Evolutionary conservation across 2,113 vertebrate genomes (phyloP).

Genomic region (Prionailurus bengalensis): DNA sequence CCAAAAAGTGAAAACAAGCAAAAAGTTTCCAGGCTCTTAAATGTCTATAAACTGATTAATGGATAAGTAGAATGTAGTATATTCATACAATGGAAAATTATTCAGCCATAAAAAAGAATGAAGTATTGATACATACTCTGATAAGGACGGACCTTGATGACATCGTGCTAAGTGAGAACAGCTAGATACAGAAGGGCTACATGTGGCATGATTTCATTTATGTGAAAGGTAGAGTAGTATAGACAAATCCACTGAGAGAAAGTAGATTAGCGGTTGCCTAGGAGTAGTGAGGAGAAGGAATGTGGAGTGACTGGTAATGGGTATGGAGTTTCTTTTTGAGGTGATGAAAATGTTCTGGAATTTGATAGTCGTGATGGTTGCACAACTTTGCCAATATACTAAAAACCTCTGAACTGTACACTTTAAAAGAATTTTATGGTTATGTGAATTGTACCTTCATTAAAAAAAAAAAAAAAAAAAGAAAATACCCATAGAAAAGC

Average conservation of each 20-base stretch:
- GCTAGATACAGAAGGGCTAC: neutral
- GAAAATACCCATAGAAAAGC: neutral
- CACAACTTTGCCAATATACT: neutral
- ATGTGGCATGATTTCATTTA: neutral
- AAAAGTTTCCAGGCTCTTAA: neutral
- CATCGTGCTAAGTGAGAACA: neutral
- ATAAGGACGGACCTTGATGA: neutral
- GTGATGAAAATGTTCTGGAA: neutral
- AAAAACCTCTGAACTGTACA: neutral
- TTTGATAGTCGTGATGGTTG: neutral
- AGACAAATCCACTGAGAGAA: neutral
- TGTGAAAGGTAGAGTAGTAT: neutral
- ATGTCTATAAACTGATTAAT: neutral
- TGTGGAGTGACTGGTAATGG: neutral
- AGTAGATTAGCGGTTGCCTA: neutral
- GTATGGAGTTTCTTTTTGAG: neutral
- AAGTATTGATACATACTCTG: neutral
- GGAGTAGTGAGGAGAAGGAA: neutral
- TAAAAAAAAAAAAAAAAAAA: neutral
- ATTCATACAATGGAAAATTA: neutral
- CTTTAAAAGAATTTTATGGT: slow-evolving; percentile 7
- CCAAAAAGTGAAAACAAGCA: neutral
- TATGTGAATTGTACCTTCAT: neutral
- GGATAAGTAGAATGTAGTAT: neutral
- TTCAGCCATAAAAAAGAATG: neutral